Evolutionary conservation across 2,797 vertebrate genomes (phyloP).

Genomic region (Chloroceryle amazona): DNA sequence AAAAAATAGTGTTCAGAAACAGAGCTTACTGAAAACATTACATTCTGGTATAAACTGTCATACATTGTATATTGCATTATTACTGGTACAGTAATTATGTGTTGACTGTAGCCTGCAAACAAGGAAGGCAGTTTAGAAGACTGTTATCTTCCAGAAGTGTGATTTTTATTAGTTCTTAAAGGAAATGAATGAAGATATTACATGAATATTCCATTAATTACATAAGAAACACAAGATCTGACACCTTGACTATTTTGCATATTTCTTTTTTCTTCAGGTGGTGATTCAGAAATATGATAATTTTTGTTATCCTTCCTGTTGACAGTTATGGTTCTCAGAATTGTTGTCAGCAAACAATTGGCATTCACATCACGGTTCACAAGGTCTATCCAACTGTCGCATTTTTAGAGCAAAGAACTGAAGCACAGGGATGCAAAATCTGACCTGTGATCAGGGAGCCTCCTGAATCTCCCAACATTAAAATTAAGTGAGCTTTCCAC

Average conservation of each 20-base stretch:
- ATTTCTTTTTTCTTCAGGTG: neutral
- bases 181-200: neutral
- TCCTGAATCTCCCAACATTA: neutral
- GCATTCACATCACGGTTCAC: neutral
- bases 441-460: rapidly evolving
- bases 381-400: neutral
- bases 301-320: neutral
- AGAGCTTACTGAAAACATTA: neutral
- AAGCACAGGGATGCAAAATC: neutral
- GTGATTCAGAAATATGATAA: neutral
- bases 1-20: neutral
- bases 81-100: neutral
- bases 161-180: neutral
- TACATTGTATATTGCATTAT: neutral
- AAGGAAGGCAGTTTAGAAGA: neutral
- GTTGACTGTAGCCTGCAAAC: neutral
- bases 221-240: neutral
- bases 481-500: neutral
- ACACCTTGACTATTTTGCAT: neutral
- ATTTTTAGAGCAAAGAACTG: neutral
- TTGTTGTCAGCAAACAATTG: neutral
- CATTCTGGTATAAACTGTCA: neutral
- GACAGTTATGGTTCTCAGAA: neutral
- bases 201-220: neutral
- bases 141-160: neutral